Evolutionary conservation across 1,140 invertebrate genomes (phyloP), one percentile per base, ranked within the genome.

Genomic region (Microplitis mediator): DNA sequence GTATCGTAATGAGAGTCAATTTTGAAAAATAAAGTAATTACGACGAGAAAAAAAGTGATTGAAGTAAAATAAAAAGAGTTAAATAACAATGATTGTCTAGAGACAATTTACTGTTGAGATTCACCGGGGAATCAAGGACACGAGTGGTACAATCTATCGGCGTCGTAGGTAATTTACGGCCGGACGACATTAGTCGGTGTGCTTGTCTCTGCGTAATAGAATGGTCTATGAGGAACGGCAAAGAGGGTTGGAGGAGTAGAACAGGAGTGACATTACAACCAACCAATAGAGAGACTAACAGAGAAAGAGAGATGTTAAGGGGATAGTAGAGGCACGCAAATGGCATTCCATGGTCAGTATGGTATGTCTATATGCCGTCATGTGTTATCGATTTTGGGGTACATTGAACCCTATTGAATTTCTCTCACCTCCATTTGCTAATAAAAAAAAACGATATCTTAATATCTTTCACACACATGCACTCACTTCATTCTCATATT

Each of bases 331-430:
- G 78, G 78, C 78, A 78, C 80, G 79, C 80, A 80, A 78, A 85
- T 86, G 77, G 80, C 81, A 86, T 85, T 85, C 85, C 83, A 82
- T 77, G 84, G 85, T 84, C 80, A 83, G 82, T 83, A 77, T 77
- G 84, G 83, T 82, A 83, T 86, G 81, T 77, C 80, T 83, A 82
- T 84, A 81, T 82, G 77, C 81, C 76, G 78, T 83, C 81, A 82
- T 82, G 81, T 83, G 81, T 81, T 86, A 86, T 86, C 82, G 85
- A 86, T 86, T 83, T 77, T 69, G 32, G 70, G 63, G 63, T 73
- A 70, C 77, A 66, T 71, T 69, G 76, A 77, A 76, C 74, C 76
- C 64, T 45, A 64, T 66, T 54, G 36, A 62, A 14, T 9, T 11
- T 31, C 34, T 39, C 23, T 14, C 58, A 36, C 56, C 16, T 13